These are phyloP conservation scores for Discoglossus pictus DNA, from an alignment of 2,797 vertebrate species.

Conservation along the genomic window DNA sequence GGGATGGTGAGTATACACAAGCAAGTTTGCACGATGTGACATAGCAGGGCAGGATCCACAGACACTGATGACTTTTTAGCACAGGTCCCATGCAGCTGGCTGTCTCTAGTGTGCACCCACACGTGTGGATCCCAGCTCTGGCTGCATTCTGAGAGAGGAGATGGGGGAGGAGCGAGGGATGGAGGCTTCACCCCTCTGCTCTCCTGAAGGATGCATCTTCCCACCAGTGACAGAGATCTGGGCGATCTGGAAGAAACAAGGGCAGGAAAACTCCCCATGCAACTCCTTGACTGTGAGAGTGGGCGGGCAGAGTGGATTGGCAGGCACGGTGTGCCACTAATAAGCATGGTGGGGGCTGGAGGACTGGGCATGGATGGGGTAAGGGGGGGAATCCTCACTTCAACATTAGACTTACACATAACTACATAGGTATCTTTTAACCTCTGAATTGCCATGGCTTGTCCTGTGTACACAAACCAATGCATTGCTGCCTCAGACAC, in stretches of 20 bases:
- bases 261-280: constrained; percentile 28
- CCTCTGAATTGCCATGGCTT: too few species aligned
- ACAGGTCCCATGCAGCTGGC: constrained; percentile 1
- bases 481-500: too few species aligned
- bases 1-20: background rate
- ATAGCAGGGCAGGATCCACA: constrained; percentile 5
- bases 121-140: background rate
- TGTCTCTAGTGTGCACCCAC: background rate
- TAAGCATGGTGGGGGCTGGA: constrained; percentile 12
- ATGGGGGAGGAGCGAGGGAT: too few species aligned
- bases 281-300: constrained; percentile 33
- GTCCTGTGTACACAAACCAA: too few species aligned
- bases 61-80: background rate
- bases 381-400: background rate
- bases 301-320: constrained; percentile 26
- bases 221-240: constrained; percentile 31
- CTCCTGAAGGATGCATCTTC: constrained; percentile 34
- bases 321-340: constrained; percentile 27
- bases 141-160: constrained; percentile 4
- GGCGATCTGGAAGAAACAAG: constrained; percentile 4
- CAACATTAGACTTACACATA: background rate
- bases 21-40: constrained; percentile 10
- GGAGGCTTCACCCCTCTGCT: constrained; percentile 16
- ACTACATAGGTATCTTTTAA: too few species aligned
- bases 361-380: constrained; percentile 5